phyloP scores from a whole-genome alignment of 2,797 vertebrate species.

The Tiaroga cobitis region DNA sequence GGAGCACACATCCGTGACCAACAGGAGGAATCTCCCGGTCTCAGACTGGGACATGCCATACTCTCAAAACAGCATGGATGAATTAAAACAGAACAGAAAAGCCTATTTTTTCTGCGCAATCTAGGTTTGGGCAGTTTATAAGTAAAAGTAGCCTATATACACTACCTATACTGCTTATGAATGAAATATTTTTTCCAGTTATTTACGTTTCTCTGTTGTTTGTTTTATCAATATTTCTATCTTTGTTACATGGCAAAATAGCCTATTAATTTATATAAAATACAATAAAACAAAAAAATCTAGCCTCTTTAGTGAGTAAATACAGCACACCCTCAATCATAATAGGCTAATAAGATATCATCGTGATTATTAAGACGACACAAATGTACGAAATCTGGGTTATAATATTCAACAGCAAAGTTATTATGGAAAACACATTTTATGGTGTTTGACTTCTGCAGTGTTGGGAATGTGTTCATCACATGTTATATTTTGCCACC shows the following conservation, averaged over 20 bases:
- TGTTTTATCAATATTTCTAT: neutral
- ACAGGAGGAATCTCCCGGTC: constrained; percentile 72
- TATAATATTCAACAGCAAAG: constrained; percentile 2
- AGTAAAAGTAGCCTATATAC: neutral
- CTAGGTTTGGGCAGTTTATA: neutral
- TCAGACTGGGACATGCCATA: constrained; percentile 67
- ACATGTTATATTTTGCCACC: constrained; percentile 50
- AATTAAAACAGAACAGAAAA: constrained; percentile 53
- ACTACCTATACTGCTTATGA: neutral
- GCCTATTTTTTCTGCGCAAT: neutral
- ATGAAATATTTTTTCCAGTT: neutral
- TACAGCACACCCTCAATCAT: neutral
- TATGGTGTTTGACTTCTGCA: constrained; percentile 17
- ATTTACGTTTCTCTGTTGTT: neutral
- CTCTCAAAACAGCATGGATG: constrained; percentile 46
- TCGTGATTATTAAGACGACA: neutral
- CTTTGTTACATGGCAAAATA: no score
- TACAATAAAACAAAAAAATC: neutral
- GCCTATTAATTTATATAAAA: neutral
- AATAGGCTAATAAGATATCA: neutral
- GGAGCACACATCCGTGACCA: constrained; percentile 74
- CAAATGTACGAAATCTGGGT: constrained; percentile 21
- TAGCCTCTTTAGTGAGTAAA: neutral
- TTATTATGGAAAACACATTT: constrained; percentile 18
- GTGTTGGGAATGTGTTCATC: neutral